Evolutionary conservation across 2,888 invertebrate species (phyloP), one percentile per base, ranked within the genome.

Genomic region (Amorpha juglandis): DNA sequence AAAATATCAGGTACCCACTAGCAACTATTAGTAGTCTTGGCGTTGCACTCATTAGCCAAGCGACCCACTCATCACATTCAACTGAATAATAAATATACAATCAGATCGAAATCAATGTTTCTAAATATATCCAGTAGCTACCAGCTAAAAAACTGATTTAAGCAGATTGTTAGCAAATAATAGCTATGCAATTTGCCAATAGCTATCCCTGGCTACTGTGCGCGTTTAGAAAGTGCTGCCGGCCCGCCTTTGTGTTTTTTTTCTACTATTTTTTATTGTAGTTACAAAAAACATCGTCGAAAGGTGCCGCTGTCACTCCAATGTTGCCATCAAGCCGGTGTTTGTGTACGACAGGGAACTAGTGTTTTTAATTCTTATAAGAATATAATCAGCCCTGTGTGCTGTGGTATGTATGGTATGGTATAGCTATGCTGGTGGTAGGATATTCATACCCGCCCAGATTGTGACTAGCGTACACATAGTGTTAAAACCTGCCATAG

Each of bases 161-260:
- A 58, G 9, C 4, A 42, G 9, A 16, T 55, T 38, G 35, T 38
- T 42, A 58, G 50, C 50, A 50, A 50, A 50, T 50, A 58, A 42
- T 19, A 19, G 19, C 58, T 16, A 19, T 7, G 38, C 55, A 42
- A 38, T 58, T 58, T 19, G 58, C 58, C 38, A 58, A 42, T 12
- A 38, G 7, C 19, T 58, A 58, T 42, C 38, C 50, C 50, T 12
- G 12, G 19, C 16, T 33, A 33, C 73, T 68, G 66, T 70, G 69
- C 70, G 77, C 78, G 67, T 77, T 89, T 90, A 89, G 90, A 90
- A 90, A 90, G 90, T 86, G 86, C 79, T 78, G 77, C 78, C 73
- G 75, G 74, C 74, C 74, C 78, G 82, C 80, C 82, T 79, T 69
- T 72, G 72, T 78, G 79, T 80, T 81, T 84, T 79, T 82, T 71